Evolutionary conservation across 2,888 invertebrate species (phyloP).

Genomic region (Himalopsyche anomala): DNA sequence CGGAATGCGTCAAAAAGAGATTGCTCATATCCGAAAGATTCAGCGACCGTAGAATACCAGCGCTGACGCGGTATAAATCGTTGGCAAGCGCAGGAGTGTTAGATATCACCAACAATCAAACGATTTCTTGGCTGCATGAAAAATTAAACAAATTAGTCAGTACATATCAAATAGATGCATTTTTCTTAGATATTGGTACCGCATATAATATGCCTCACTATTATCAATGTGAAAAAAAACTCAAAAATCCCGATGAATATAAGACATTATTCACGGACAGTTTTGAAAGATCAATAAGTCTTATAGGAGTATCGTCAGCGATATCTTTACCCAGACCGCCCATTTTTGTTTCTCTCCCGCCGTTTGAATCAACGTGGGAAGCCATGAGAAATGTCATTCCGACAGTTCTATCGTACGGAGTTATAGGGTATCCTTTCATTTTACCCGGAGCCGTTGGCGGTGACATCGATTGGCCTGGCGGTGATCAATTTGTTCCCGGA

Average conservation of each 20-base stretch:
- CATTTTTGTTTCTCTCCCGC: constrained; percentile 90
- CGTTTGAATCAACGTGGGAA: constrained; percentile 92
- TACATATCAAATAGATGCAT: constrained; percentile 89
- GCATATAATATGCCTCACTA: constrained; percentile 92
- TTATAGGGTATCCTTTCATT: constrained; percentile 94
- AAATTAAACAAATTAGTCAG: constrained; percentile 84
- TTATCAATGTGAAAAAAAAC: constrained; percentile 84
- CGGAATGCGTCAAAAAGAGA: constrained; percentile 85
- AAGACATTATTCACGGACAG: constrained; percentile 84
- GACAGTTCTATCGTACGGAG: constrained; percentile 90
- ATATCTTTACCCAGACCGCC: constrained; percentile 89
- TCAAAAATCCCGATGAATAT: constrained; percentile 90
- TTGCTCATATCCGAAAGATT: constrained; percentile 88
- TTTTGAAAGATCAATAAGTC: constrained; percentile 79
- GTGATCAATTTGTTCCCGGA: constrained; percentile 76
- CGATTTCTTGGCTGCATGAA: constrained; percentile 86
- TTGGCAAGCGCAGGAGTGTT: constrained; percentile 88
- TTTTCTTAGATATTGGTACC: constrained; percentile 88
- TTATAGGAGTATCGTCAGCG: constrained; percentile 91
- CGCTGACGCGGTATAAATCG: constrained; percentile 88
- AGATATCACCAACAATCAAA: constrained; percentile 90
- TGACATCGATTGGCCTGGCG: constrained; percentile 83
- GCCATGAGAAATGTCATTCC: constrained; percentile 90
- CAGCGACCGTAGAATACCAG: constrained; percentile 87
- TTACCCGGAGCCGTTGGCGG: constrained; percentile 97